Conservation (phyloP, 1,140 invertebrate genomes). For the Lordiphosa mommai region DNA sequence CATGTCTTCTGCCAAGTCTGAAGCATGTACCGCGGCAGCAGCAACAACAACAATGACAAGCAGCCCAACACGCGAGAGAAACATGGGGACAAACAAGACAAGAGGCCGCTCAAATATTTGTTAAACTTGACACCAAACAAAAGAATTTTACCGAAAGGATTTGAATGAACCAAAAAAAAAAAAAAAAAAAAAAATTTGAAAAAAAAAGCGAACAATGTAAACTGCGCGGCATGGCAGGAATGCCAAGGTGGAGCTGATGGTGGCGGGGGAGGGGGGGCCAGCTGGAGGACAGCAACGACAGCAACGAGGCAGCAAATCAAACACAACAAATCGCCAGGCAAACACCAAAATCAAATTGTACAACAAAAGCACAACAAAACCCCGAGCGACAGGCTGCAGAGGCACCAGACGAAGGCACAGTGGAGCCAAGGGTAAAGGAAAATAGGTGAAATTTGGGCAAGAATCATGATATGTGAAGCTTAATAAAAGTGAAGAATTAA, state of each 20-base stretch:
- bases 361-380: slow-evolving; percentile 34
- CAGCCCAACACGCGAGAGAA: slow-evolving; percentile 48
- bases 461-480: too few relatives aligned
- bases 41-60: slow-evolving; percentile 44
- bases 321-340: slow-evolving; percentile 70
- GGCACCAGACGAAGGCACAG: slow-evolving; percentile 3
- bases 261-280: neutral
- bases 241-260: slow-evolving; percentile 7
- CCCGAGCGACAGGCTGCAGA: neutral
- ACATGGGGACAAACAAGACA: slow-evolving; percentile 64
- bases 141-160: slow-evolving; percentile 79
- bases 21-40: slow-evolving; percentile 5
- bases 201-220: slow-evolving; percentile 63
- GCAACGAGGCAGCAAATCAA: slow-evolving; percentile 57
- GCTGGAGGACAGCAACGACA: slow-evolving; percentile 12
- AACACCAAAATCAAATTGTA: slow-evolving; percentile 74
- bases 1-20: slow-evolving; percentile 33
- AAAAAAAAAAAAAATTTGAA: slow-evolving; percentile 34
- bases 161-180: slow-evolving; percentile 60
- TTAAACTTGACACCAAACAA: slow-evolving; percentile 79
- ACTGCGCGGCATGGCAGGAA: slow-evolving; percentile 55
- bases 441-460: neutral
- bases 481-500: neutral
- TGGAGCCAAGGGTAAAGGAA: neutral
- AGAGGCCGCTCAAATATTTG: slow-evolving; percentile 73